These are phyloP conservation scores for Apteryx owenii DNA, from an alignment of 2,113 vertebrate species.

Conservation along the genomic window DNA sequence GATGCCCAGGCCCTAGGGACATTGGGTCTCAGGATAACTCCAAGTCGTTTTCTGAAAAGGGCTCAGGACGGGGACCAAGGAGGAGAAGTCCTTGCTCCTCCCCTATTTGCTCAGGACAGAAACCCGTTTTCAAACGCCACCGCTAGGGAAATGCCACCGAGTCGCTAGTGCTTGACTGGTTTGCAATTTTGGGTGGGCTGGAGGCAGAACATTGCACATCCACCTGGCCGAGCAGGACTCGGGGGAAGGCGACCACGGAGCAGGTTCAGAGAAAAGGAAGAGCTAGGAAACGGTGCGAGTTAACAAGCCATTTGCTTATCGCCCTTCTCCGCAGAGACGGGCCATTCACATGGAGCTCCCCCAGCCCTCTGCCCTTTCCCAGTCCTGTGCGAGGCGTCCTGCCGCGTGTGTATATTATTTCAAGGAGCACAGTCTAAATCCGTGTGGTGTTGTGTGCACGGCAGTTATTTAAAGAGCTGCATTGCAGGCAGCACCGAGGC, in stretches of 20 bases:
- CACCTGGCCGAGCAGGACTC: background rate
- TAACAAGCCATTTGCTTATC: background rate
- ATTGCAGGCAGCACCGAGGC: rapidly evolving
- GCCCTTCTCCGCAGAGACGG: background rate
- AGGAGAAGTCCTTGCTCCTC: background rate
- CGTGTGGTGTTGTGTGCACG: rapidly evolving
- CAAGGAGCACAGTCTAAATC: background rate
- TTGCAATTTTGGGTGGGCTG: background rate
- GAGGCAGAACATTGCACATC: background rate
- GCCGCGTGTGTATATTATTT: background rate
- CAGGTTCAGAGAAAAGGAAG: background rate
- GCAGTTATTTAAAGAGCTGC: background rate
- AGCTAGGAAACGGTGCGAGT: background rate
- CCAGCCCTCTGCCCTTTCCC: background rate
- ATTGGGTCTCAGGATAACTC: background rate
- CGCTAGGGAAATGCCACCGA: background rate
- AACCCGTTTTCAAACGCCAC: background rate
- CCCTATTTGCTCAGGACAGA: background rate
- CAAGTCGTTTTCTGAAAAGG: background rate
- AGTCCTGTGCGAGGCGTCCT: rapidly evolving
- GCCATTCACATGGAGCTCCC: background rate
- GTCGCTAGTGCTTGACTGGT: background rate
- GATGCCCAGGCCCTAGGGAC: background rate
- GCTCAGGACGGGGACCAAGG: background rate
- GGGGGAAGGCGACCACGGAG: background rate